Evolutionary conservation across 2,113 vertebrate genomes (phyloP).

Genomic region (Hyaena hyaena): DNA sequence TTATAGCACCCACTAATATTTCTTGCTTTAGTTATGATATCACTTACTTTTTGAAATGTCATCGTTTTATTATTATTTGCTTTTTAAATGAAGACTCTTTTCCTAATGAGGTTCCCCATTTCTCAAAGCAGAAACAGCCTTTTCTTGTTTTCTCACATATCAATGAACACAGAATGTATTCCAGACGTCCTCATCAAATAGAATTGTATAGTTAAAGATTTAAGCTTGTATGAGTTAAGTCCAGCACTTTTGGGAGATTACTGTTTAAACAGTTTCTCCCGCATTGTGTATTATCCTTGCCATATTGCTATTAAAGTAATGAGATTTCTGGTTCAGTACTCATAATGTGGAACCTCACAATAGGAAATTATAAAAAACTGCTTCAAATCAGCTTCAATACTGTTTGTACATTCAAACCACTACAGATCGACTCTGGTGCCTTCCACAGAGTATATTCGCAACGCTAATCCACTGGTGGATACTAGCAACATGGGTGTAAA

Average conservation of each 20-base stretch:
- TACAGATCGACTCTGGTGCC: neutral
- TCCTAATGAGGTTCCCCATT: conserved; percentile 20
- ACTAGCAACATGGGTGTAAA: neutral
- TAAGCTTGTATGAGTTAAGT: neutral
- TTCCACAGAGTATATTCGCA: neutral
- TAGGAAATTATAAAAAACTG: conserved; percentile 12
- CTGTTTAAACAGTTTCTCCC: conserved; percentile 42
- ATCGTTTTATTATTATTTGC: conserved; percentile 8
- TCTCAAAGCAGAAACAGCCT: neutral
- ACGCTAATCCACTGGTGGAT: neutral
- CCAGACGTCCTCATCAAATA: neutral
- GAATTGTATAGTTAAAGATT: neutral
- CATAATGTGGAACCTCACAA: conserved; percentile 41
- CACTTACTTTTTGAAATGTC: neutral
- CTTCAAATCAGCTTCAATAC: neutral
- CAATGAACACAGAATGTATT: neutral
- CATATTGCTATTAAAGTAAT: conserved; percentile 68
- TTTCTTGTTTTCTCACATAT: neutral
- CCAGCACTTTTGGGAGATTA: neutral
- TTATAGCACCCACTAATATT: neutral
- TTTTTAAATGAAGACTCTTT: neutral
- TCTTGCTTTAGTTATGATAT: neutral
- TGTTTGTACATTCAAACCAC: neutral
- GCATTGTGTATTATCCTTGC: neutral
- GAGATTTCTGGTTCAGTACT: conserved; percentile 72